Conservation (phyloP, 2,888 invertebrate genomes). For the Drosophila mimica region DNA sequence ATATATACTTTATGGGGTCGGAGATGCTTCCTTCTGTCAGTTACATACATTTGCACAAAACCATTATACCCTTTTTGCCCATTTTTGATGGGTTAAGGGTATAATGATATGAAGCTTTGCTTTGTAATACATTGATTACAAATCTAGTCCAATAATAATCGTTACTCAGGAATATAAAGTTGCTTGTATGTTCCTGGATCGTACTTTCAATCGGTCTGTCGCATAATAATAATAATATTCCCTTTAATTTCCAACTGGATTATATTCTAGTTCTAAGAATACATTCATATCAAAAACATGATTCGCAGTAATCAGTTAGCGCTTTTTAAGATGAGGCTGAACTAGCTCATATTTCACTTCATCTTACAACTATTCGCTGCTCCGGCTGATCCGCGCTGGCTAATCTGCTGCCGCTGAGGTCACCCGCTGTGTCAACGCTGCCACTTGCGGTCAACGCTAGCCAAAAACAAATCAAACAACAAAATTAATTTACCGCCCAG, state of each 20-base stretch:
- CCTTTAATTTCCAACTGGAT: neutral
- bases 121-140: neutral
- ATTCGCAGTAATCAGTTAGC: neutral
- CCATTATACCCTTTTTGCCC: too few relatives aligned
- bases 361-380: too few relatives aligned
- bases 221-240: neutral
- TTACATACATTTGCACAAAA: too few relatives aligned
- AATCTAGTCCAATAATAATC: neutral
- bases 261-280: neutral
- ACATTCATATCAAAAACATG: neutral
- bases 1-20: too few relatives aligned
- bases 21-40: too few relatives aligned
- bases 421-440: conserved; percentile 20
- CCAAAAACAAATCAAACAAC: conserved; percentile 14
- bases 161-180: neutral
- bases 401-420: conserved; percentile 27
- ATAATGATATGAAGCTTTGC: neutral
- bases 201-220: neutral
- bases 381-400: neutral
- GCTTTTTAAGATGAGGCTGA: neutral
- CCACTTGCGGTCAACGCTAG: conserved; percentile 48
- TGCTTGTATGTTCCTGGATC: neutral
- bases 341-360: conserved; percentile 24
- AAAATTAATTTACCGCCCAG: conserved; percentile 53
- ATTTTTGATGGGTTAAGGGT: too few relatives aligned